phyloP scores from a whole-genome alignment of 2,797 vertebrate species.

The Cercopithecus hamlyni region DNA sequence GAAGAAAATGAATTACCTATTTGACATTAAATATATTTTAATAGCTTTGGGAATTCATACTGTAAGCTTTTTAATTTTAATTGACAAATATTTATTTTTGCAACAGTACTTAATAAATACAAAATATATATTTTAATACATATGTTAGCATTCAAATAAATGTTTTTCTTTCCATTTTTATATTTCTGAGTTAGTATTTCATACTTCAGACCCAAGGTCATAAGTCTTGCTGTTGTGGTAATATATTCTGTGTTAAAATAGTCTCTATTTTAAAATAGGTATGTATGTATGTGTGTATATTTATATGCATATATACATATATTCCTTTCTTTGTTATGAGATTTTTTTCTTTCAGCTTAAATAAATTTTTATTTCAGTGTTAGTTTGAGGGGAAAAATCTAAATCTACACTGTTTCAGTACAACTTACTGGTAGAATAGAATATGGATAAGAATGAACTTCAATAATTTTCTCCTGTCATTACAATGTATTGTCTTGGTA shows the following conservation, averaged over 20 bases:
- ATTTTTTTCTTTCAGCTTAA: slow-evolving; percentile 1
- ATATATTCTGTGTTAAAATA: slow-evolving; percentile 25
- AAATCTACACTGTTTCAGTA: background rate
- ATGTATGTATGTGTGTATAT: background rate
- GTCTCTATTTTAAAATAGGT: background rate
- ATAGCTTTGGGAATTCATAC: background rate
- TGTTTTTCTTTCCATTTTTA: background rate
- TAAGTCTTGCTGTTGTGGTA: background rate
- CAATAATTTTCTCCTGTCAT: background rate
- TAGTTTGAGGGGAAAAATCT: background rate
- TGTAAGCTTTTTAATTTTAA: background rate
- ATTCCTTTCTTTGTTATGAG: background rate
- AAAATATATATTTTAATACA: background rate
- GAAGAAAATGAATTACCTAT: background rate
- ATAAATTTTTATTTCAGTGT: background rate
- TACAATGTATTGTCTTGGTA: background rate
- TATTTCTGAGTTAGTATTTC: background rate
- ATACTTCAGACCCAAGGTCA: background rate
- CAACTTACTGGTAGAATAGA: background rate
- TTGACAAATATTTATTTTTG: slow-evolving; percentile 19
- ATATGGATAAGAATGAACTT: background rate
- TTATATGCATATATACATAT: background rate
- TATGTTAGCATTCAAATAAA: background rate
- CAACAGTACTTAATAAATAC: background rate
- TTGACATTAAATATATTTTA: background rate